Percentiles rank a stretch among this genome's conserved stretches.
Evolutionary conservation across 2,113 vertebrate species (phyloP).

Genomic region (Salvator merianae): DNA sequence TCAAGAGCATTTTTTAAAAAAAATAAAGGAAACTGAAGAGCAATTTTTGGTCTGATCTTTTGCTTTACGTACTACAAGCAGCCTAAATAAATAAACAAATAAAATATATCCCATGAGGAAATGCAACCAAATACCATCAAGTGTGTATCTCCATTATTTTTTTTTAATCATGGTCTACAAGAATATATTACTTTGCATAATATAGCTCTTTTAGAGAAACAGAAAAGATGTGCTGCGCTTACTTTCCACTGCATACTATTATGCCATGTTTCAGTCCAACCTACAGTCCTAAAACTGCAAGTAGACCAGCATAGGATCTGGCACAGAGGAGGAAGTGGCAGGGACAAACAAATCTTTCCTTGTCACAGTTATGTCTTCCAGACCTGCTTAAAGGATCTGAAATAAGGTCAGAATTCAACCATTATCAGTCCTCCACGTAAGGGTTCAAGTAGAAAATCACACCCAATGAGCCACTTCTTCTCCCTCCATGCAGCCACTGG

Average conservation of each 20-base stretch:
- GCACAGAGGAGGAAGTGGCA: too few species aligned
- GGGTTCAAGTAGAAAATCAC: slow-evolving; percentile 31
- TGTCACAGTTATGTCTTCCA: too few species aligned
- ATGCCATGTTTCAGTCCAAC: neutral
- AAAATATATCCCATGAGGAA: neutral
- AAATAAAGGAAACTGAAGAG: slow-evolving; percentile 46
- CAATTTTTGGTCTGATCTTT: slow-evolving; percentile 47
- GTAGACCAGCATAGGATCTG: too few species aligned
- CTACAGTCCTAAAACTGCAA: neutral
- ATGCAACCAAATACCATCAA: too few species aligned
- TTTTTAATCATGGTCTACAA: too few species aligned
- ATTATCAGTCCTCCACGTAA: too few species aligned
- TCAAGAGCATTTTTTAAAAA: slow-evolving; percentile 35
- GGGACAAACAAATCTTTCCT: too few species aligned
- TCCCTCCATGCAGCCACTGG: too few species aligned
- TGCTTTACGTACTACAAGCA: slow-evolving; percentile 19
- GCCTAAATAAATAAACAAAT: slow-evolving; percentile 20
- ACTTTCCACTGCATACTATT: slow-evolving; percentile 24
- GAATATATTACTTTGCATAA: slow-evolving; percentile 12
- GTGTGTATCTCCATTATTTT: too few species aligned
- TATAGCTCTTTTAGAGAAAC: slow-evolving; percentile 4
- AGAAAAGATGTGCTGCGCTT: slow-evolving; percentile 24
- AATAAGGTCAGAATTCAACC: too few species aligned
- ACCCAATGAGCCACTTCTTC: slow-evolving; percentile 27
- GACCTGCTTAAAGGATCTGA: too few species aligned